Conservation (phyloP, 23 tunicate species). For the Aplidium turbinatum region DNA sequence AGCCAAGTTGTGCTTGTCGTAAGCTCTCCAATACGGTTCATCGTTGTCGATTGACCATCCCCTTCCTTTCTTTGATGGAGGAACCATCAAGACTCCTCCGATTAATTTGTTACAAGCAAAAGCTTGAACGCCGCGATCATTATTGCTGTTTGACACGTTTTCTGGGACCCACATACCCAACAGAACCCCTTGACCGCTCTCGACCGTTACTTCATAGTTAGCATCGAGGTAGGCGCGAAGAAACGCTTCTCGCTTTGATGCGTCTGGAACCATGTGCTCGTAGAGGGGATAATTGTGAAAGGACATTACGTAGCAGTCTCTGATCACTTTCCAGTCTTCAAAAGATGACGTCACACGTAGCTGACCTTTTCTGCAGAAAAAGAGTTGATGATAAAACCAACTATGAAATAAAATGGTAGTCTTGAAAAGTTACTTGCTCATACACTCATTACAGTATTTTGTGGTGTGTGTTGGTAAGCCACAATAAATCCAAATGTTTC, state of each 20-base stretch:
- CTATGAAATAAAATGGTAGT: too few species aligned
- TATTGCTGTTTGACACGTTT: neutral
- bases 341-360: conserved; percentile 36
- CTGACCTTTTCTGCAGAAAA: conserved; percentile 17
- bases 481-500: too few species aligned
- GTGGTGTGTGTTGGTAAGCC: too few species aligned
- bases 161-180: conserved; percentile 9
- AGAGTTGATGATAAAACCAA: neutral
- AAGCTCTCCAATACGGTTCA: conserved; percentile 77
- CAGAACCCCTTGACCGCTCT: conserved; percentile 50
- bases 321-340: conserved; percentile 59
- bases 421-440: too few species aligned
- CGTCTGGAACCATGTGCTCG: conserved; percentile 79
- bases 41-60: conserved; percentile 76
- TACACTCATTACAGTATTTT: too few species aligned
- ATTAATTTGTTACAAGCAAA: conserved; percentile 1
- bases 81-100: conserved; percentile 62
- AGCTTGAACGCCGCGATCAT: neutral
- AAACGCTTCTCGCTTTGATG: conserved; percentile 61
- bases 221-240: conserved; percentile 88
- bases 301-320: conserved; percentile 63
- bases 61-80: conserved; percentile 75
- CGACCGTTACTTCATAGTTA: conserved; percentile 70
- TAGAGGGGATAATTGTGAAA: conserved; percentile 76
- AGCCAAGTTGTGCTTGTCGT: conserved; percentile 53